A percentile compares a stretch with the other conserved stretches of the same genome.
These are phyloP conservation scores for Pachymerium ferrugineum DNA, from an alignment of 2,888 invertebrate species.

Conservation along the genomic window DNA sequence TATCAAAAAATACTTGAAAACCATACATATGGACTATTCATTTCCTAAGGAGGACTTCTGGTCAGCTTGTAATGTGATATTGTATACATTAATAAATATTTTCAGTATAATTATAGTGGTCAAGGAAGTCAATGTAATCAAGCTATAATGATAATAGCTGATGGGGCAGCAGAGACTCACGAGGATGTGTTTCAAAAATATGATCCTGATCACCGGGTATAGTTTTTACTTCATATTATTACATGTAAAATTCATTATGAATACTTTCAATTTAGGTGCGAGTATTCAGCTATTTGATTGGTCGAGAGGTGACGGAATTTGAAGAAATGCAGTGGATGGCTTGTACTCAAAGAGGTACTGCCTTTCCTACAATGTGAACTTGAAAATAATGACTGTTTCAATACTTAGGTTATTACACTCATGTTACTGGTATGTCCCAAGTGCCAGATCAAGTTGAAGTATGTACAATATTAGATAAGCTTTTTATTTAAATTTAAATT, in stretches of 20 bases:
- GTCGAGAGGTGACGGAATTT: slow-evolving; percentile 87
- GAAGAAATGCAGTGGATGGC: slow-evolving; percentile 97
- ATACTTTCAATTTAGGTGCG: slow-evolving; percentile 67
- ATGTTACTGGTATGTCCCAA: slow-evolving; percentile 92
- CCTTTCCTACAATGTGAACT: too few species aligned
- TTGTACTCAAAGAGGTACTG: slow-evolving; percentile 94
- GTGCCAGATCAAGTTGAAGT: slow-evolving; percentile 87
- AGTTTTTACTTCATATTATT: too few species aligned
- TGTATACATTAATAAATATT: not conserved
- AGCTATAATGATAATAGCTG: slow-evolving; percentile 98
- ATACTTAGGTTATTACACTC: slow-evolving; percentile 80
- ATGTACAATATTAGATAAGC: not conserved
- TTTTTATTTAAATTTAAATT: not conserved
- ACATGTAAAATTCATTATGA: too few species aligned
- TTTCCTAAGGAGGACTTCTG: too few species aligned
- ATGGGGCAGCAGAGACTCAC: slow-evolving; percentile 92
- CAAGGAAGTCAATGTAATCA: slow-evolving; percentile 92
- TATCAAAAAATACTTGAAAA: too few species aligned
- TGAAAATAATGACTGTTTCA: not conserved
- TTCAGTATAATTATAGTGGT: slow-evolving; percentile 54
- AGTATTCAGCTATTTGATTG: slow-evolving; percentile 97
- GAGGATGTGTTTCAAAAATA: slow-evolving; percentile 84
- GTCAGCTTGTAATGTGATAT: too few species aligned
- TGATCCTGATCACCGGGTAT: slow-evolving; percentile 66
- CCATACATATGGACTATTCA: too few species aligned